Percentiles rank a stretch among this genome's conserved stretches.
Evolutionary conservation across 2,888 invertebrate species (phyloP).

Genomic region (Cheilosia variabilis): DNA sequence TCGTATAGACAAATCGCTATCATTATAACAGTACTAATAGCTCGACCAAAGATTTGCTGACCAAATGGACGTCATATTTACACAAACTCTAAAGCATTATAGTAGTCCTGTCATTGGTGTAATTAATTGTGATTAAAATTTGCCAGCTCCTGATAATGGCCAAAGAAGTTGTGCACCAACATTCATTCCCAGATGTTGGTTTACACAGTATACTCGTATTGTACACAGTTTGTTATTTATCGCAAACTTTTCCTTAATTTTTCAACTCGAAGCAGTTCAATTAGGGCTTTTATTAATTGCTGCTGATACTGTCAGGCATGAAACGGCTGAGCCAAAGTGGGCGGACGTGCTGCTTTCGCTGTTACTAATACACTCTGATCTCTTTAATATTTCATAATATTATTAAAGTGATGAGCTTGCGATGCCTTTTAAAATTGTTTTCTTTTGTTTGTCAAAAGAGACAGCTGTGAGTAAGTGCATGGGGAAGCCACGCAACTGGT

Average conservation of each 20-base stretch:
- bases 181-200: not conserved
- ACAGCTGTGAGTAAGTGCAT: no score
- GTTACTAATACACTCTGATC: no score
- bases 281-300: conserved; percentile 31
- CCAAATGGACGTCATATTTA: conserved; percentile 36
- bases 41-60: conserved; percentile 29
- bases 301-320: not conserved
- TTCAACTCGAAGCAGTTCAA: conserved; percentile 11
- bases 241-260: conserved; percentile 15
- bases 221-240: not conserved
- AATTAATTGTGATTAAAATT: conserved; percentile 53
- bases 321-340: no score
- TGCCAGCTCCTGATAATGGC: conserved; percentile 19
- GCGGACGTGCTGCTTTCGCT: no score
- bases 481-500: no score
- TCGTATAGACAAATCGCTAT: conserved; percentile 54
- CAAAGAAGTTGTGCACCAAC: conserved; percentile 8
- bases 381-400: no score
- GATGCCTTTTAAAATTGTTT: no score
- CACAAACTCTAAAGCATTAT: conserved; percentile 1
- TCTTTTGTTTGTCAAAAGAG: no score
- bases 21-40: conserved; percentile 44
- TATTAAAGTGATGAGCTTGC: no score
- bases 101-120: conserved; percentile 33
- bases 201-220: not conserved